Evolutionary conservation across 1,140 invertebrate species (phyloP).

Genomic region (Catajapyx aquilonaris): DNA sequence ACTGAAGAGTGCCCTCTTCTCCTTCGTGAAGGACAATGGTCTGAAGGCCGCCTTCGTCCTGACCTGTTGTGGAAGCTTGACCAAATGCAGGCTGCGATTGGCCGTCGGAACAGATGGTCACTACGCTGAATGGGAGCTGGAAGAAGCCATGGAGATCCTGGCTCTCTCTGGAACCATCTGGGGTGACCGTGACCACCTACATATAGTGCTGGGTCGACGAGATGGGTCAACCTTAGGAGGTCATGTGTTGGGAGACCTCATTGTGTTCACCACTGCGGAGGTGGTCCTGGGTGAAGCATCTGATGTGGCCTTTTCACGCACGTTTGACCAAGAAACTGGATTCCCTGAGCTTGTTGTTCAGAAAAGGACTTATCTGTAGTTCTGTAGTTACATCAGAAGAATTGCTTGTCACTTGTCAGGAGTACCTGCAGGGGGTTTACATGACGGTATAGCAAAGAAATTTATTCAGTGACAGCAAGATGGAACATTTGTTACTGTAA

Average conservation of each 20-base stretch:
- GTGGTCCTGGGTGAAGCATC: slow-evolving; percentile 20
- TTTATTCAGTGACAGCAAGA: no score
- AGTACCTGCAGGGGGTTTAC: no score
- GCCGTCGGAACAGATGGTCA: slow-evolving; percentile 13
- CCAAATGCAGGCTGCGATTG: slow-evolving; percentile 20
- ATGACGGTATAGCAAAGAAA: no score
- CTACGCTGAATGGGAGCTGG: slow-evolving; percentile 14
- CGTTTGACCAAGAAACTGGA: slow-evolving; percentile 17
- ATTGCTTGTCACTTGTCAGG: no score
- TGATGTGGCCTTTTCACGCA: slow-evolving; percentile 16
- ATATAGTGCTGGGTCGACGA: slow-evolving; percentile 19
- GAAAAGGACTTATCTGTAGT: slow-evolving; percentile 7
- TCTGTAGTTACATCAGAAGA: no score
- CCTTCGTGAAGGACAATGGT: slow-evolving; percentile 15
- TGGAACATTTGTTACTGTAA: no score
- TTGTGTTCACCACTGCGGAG: slow-evolving; percentile 25
- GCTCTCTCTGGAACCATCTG: slow-evolving; percentile 23
- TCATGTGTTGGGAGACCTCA: slow-evolving; percentile 23
- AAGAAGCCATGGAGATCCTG: slow-evolving; percentile 22
- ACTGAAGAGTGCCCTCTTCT: slow-evolving; percentile 15
- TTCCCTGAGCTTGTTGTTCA: slow-evolving; percentile 19
- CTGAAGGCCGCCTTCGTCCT: slow-evolving; percentile 22
- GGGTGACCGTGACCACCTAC: slow-evolving; percentile 20
- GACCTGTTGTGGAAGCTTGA: slow-evolving; percentile 24
- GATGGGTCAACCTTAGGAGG: slow-evolving; percentile 21